Evolutionary conservation across 2,113 vertebrate genomes (phyloP), one percentile per base, ranked within the genome.

Genomic region (Hystrix cristata): DNA sequence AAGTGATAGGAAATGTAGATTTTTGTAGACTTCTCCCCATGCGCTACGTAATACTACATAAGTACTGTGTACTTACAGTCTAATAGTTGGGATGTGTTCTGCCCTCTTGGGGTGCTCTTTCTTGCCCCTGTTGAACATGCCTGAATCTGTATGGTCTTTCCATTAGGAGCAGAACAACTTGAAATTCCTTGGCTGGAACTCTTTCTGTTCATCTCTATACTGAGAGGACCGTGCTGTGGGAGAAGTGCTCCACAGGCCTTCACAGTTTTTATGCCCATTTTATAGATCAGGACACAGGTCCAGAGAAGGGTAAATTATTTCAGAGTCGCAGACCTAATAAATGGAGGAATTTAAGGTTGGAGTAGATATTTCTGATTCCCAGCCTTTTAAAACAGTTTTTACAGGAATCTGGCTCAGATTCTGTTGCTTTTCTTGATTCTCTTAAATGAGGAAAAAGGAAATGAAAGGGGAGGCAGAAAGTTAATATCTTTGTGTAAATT

Each of bases 321-420:
- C 27, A 80, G 60, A 51, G 13, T 46, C 79, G 64, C 25, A 86
- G 83, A 78, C 16, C 34, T 87, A 87, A 67, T 93, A 89, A 71
- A 38, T 74, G 34, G 80, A 80, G 38, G n/a, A 25, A 57, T 94
- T 87, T 29, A 87, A 59, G n/a, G 74, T 38, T 83, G 38, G 23
- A 82, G 11, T 80, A 74, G 43, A 83, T 90, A 67, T 16, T 8
- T 51, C 69, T 78, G 51, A 87, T 46, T 90, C 27, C 23, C 38
- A 67, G 72, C 76, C 29, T 83, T 96, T 85, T 46, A 83, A 94
- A 95, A 90, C 11, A 79, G 9, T 25, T 71, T 88, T 79, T 79
- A 38, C 71, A 81, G 76, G 12, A 79, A 27, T 83, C 46, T 78
- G 46, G 31, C 38, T 94, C 34, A 91, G 38, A 90, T 85, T 74